Evolutionary conservation across 2,888 invertebrate species (phyloP), one percentile per base, ranked within the genome.

Genomic region (Creontiades dilutus): DNA sequence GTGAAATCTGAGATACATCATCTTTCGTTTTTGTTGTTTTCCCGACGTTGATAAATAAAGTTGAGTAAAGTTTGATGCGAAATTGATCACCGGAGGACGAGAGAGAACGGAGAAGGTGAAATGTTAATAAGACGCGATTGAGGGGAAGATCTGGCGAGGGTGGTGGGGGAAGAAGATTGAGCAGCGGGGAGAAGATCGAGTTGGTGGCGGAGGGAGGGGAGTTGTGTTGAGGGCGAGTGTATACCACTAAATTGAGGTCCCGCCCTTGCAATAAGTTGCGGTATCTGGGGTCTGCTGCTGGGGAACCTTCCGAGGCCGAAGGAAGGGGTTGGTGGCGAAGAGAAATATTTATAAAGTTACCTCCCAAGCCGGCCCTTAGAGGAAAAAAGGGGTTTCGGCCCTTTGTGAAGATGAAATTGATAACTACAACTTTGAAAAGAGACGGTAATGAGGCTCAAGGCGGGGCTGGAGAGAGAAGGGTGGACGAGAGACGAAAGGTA

Each of bases 281-380:
- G 68, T 68, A 68, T 68, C 68, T 7, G 68, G 61, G 68, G 68
- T 68, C 68, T 68, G 68, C 68, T 23, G 12, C 68, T 4, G 68
- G 37, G 23, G 23, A 68, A 68, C 68, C 68, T 9, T 68, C 68
- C 23, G 68, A 37, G 37, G 37, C 0, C 12, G 27, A 11, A 23
- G 27, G 27, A 52, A n/a, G 52, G 52, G 5, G 52, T 5, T 5
- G 68, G 23, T 5, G 23, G 68, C 19, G 23, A 19, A 19, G 68
- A 23, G n/a, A 68, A 68, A 68, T 68, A 68, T 68, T 68, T 68
- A 68, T 68, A 68, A 68, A 68, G 68, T 68, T 68, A 68, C 68
- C 23, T 68, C 68, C 23, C 68, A 23, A 68, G 68, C 68, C 27
- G 23, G 23, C 68, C 68, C 68, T 23, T 12, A n/a, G 68, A 68